These are phyloP conservation scores for Ips nitidus DNA, from an alignment of 1,140 invertebrate species.

Conservation along the genomic window DNA sequence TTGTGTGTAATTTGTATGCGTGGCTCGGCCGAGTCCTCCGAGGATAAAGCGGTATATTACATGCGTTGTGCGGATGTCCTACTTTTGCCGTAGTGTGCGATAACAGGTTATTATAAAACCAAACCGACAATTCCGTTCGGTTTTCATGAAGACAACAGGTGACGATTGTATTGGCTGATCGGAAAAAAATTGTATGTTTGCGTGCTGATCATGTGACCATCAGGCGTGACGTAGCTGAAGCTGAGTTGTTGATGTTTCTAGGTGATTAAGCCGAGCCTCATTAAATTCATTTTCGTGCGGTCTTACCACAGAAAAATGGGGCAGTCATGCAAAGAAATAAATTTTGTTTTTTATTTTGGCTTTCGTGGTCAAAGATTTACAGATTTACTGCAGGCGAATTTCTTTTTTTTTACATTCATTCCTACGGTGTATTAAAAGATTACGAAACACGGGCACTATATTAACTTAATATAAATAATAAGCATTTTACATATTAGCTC, in stretches of 20 bases:
- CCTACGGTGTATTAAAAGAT: too few relatives aligned
- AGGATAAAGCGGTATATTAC: slow-evolving; percentile 29
- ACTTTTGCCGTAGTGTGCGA: slow-evolving; percentile 21
- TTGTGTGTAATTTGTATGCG: slow-evolving; percentile 20
- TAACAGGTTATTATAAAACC: slow-evolving; percentile 29
- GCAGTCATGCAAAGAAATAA: too few relatives aligned
- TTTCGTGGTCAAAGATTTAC: too few relatives aligned
- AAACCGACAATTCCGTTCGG: slow-evolving; percentile 15
- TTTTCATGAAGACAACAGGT: slow-evolving; percentile 16
- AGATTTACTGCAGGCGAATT: too few relatives aligned
- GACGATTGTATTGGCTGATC: neutral
- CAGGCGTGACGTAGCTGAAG: neutral
- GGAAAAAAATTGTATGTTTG: too few relatives aligned
- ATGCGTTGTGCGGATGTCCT: slow-evolving; percentile 29
- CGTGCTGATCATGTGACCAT: neutral
- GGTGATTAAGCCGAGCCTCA: neutral
- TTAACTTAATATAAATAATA: too few relatives aligned
- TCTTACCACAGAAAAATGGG: too few relatives aligned
- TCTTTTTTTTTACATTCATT: too few relatives aligned
- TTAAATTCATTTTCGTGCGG: too few relatives aligned
- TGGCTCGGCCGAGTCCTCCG: slow-evolving; percentile 7
- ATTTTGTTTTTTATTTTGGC: too few relatives aligned
- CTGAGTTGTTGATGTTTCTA: neutral
- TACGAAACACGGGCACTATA: too few relatives aligned
- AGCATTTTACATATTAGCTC: too few relatives aligned